phyloP scores from a whole-genome alignment of 2,888 invertebrate species.

The Dyspetes luteomarginatus region DNA sequence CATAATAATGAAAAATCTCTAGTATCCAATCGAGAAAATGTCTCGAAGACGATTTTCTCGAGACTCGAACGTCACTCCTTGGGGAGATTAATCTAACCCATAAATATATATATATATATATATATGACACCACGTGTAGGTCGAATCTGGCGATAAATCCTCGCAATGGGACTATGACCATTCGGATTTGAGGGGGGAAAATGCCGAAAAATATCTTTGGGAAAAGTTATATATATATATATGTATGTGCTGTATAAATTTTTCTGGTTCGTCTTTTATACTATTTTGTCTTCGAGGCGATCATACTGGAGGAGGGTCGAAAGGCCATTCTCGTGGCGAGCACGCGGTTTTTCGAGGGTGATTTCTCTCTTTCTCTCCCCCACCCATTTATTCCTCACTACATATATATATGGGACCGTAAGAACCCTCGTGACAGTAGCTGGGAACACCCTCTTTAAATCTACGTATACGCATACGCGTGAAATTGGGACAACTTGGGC shows the following conservation, averaged over 20 bases:
- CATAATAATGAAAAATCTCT: not conserved
- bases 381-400: slow-evolving; percentile 16
- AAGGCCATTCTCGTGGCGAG: slow-evolving; percentile 4
- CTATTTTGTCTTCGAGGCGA: slow-evolving; percentile 1
- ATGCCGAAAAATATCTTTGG: slow-evolving; percentile 3
- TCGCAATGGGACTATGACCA: slow-evolving; percentile 6
- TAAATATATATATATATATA: not conserved
- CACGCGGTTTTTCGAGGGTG: slow-evolving; percentile 39
- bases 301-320: slow-evolving; percentile 20
- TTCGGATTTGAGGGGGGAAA: not conserved
- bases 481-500: slow-evolving; percentile 36
- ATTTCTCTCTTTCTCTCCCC: slow-evolving; percentile 2
- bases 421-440: slow-evolving; percentile 43
- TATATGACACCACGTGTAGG: not conserved
- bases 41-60: slow-evolving; percentile 22
- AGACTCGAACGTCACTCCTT: not conserved
- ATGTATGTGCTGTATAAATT: not conserved
- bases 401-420: slow-evolving; percentile 30
- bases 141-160: slow-evolving; percentile 12
- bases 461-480: slow-evolving; percentile 35
- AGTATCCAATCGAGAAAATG: not conserved
- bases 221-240: slow-evolving; percentile 28
- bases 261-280: not conserved
- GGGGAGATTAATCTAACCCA: slow-evolving; percentile 45
- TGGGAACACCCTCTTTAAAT: slow-evolving; percentile 37